Conservation (phyloP, 2,888 invertebrate genomes). For the Camptogramma bilineatum region DNA sequence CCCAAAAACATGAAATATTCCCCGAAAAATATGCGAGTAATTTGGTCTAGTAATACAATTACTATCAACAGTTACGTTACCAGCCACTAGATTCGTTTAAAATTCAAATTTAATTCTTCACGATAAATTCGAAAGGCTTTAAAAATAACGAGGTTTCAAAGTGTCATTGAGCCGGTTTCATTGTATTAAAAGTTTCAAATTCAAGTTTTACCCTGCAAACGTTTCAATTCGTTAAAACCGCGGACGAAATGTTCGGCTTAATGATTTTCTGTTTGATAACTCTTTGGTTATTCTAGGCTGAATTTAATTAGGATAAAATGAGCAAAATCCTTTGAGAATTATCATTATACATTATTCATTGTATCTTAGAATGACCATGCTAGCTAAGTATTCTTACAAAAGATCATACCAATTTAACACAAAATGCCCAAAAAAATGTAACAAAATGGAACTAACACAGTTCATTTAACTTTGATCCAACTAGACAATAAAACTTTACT, state of each 20-base stretch:
- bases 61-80: neutral
- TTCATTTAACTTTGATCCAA: slow-evolving; percentile 19
- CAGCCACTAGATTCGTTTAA: neutral
- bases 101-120: slow-evolving; percentile 12
- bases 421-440: neutral
- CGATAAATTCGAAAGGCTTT: slow-evolving; percentile 39
- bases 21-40: neutral
- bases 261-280: slow-evolving; percentile 21
- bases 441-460: neutral
- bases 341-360: neutral
- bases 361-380: neutral
- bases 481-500: slow-evolving; percentile 36
- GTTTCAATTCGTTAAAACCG: slow-evolving; percentile 20
- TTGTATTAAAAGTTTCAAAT: slow-evolving; percentile 48
- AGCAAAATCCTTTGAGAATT: neutral
- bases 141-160: slow-evolving; percentile 49
- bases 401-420: neutral
- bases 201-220: slow-evolving; percentile 42
- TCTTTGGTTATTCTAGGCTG: slow-evolving; percentile 2
- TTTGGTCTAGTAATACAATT: neutral
- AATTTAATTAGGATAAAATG: slow-evolving; percentile 5
- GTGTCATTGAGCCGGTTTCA: slow-evolving; percentile 36
- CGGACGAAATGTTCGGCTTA: slow-evolving; percentile 29
- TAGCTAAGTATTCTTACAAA: neutral
- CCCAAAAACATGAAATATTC: neutral